Evolutionary conservation across 2,113 vertebrate genomes (phyloP), one percentile per base, ranked within the genome.

Genomic region (Nanorana parkeri): DNA sequence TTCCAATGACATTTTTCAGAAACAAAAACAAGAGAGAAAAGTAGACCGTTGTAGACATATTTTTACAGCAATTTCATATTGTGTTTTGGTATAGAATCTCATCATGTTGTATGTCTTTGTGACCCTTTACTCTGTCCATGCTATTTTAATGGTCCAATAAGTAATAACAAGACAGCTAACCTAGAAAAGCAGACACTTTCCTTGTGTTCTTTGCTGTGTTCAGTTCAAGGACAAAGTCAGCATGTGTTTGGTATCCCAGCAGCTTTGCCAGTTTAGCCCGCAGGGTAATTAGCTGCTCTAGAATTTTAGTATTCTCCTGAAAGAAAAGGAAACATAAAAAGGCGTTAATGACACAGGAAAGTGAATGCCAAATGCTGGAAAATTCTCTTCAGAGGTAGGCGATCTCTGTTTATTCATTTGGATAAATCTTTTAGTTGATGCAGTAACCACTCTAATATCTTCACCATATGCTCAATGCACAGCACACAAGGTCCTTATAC

Each of bases 191-290:
- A 29, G 92, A 90, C 54, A 98, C 96, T 0, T 85, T 95, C 79
- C 90, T 90, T 3, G 94, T 93, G 82, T 93, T 96, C 91, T 96
- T 95, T 0, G 96, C 97, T 85, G 97, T 97, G 89, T 97, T 98
- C 85, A 97, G 85, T 85, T 98, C 97, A 84, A 99, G 92, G 67
- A 97, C 94, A 87, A 97, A 99, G 88, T 96, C 92, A 24, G 96
- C 96, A 58, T 98, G 94, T 68, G 93, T 95, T 76, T 85, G 91
- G 68, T 96, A 97, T 69, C 96, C 96, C 1, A 99, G 94, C 29
- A 98, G 88, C 74, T 88, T 90, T 79, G 97, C 95, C 20, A 95
- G 87, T 89, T 94, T 93, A 77, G 96, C 91, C 52, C 96, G 89
- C 84, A 98, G 89, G 17, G 93, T 90, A 66, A 99, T 92, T 78